phyloP scores from a whole-genome alignment of 1,140 invertebrate genomes.

The Penaeus chinensis region DNA sequence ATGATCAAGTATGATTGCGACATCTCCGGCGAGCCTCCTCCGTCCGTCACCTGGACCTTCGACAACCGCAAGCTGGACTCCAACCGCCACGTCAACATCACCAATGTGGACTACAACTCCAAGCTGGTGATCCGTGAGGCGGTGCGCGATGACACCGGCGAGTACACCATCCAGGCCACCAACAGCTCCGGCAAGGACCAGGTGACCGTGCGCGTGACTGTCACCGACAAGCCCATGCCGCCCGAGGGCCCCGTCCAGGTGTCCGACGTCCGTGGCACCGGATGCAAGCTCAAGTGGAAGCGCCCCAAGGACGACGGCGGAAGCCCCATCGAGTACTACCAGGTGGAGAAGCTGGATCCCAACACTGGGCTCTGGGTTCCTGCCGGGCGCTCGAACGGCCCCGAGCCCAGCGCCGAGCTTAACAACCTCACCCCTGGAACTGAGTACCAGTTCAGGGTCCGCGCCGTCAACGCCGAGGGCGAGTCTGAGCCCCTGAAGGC shows the following conservation, averaged over 20 bases:
- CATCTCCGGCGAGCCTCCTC: constrained; percentile 91
- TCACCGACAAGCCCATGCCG: constrained; percentile 88
- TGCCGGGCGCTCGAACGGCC: constrained; percentile 78
- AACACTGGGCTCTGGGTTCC: constrained; percentile 95
- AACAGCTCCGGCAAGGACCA: constrained; percentile 89
- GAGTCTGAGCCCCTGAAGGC: constrained; percentile 94
- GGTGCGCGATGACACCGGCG: constrained; percentile 83
- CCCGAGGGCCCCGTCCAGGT: constrained; percentile 88
- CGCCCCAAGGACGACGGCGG: constrained; percentile 88
- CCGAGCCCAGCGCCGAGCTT: constrained; percentile 83
- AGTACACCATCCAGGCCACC: constrained; percentile 87
- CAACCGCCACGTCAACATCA: constrained; percentile 79
- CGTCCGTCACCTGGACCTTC: constrained; percentile 89
- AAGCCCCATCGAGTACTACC: constrained; percentile 71
- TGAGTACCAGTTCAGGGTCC: constrained; percentile 94
- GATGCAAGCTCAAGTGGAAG: constrained; percentile 95
- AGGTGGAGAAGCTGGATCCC: constrained; percentile 87
- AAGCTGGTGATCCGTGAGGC: constrained; percentile 87
- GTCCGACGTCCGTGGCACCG: constrained; percentile 91
- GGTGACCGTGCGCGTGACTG: constrained; percentile 89
- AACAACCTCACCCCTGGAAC: constrained; percentile 88
- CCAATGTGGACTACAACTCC: constrained; percentile 88
- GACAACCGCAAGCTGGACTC: constrained; percentile 73
- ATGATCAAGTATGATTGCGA: constrained; percentile 92
- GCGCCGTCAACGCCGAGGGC: constrained; percentile 95